Evolutionary conservation across 2,113 vertebrate species (phyloP), one percentile per base, ranked within the genome.

Genomic region (Cacatua alba): DNA sequence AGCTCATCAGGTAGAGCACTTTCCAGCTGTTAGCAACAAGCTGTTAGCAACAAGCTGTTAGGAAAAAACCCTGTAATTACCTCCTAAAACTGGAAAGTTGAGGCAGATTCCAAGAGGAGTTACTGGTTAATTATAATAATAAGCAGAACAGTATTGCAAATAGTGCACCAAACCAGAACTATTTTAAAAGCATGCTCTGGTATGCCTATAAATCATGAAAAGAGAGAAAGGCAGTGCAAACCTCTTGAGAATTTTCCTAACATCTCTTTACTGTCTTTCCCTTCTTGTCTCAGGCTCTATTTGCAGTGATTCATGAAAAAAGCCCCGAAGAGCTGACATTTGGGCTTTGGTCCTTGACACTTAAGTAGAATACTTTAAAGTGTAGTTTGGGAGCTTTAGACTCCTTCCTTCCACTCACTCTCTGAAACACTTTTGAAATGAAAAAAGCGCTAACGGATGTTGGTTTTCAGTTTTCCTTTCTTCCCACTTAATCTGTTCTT

Each of bases 271-370:
- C 90, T 74, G 28, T 71, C 85, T 92, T 89, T 3, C 29, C 33
- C 68, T 88, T 82, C 86, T 95, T 93, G 77, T 88, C 37, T 74
- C 41, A 60, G 43, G 41, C 28, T 75, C 41, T 43, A 60, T 57
- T 95, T 97, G 86, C 91, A 91, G 72, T 69, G 82, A 96, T 92
- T 95, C 86, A 81, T 78, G 86, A 93, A 95, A 93, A 95, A 90
- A 96, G 39, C 80, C 65, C 80, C 44, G 76, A 95, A 92, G 87
- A 83, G 48, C 39, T 78, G 85, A 84, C 93, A 91, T 86, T 84
- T 86, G 65, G 84, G 86, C 94, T 97, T 95, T 93, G 84, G 74
- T 82, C 86, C 94, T 93, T 94, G 89, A 95, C 81, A 88, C 78
- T 88, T 39, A 51, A 90, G 82, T 78, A 81, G 96, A 94, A 92